These are phyloP conservation scores for Callipepla squamata DNA, from an alignment of 2,113 vertebrate species.

Conservation along the genomic window DNA sequence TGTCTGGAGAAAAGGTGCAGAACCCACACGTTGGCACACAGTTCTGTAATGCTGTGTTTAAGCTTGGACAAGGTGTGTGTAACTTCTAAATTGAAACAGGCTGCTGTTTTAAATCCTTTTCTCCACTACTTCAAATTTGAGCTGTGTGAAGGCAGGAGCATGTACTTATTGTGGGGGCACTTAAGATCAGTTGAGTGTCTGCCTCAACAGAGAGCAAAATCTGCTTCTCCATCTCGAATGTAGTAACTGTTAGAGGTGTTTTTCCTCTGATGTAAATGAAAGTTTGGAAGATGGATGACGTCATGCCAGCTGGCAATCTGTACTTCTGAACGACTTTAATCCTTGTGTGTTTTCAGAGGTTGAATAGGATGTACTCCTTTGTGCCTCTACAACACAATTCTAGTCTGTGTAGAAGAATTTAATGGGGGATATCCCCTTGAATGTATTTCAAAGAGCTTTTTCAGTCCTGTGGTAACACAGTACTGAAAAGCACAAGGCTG, in stretches of 20 bases:
- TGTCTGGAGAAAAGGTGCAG: rapidly evolving
- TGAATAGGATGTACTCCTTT: background rate
- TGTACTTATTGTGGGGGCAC: background rate
- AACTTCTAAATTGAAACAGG: background rate
- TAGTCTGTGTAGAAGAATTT: background rate
- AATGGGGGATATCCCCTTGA: background rate
- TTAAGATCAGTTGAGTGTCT: background rate
- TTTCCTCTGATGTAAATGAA: background rate
- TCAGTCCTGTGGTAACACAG: background rate
- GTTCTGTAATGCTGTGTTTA: rapidly evolving
- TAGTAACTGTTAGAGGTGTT: rapidly evolving
- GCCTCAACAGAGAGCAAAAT: background rate
- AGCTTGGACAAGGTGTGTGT: background rate
- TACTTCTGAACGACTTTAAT: background rate
- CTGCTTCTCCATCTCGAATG: background rate
- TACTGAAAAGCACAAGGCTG: background rate
- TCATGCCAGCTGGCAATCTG: background rate
- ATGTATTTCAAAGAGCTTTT: background rate
- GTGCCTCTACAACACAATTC: background rate
- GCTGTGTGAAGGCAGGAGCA: background rate
- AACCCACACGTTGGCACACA: background rate
- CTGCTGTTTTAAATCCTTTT: background rate
- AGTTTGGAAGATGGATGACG: rapidly evolving
- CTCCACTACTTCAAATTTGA: rapidly evolving
- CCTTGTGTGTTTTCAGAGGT: background rate